These are phyloP conservation scores for Ovis canadensis DNA, from an alignment of 2,113 vertebrate genomes.

Conservation along the genomic window DNA sequence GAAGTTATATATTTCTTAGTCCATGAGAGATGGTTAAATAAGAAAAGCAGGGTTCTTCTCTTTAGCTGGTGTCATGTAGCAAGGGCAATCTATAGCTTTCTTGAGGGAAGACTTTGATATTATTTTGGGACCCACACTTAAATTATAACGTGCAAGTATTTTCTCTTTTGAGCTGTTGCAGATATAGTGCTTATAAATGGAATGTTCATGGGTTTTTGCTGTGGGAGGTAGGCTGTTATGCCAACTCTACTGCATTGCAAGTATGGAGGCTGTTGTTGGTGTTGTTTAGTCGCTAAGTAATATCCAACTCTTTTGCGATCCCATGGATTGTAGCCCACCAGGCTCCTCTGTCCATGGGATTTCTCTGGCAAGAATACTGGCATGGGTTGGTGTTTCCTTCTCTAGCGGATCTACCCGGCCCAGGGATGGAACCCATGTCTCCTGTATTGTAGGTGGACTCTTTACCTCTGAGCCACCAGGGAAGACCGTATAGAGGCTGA, in stretches of 20 bases:
- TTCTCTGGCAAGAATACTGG: neutral
- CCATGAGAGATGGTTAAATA: neutral
- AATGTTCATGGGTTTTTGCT: neutral
- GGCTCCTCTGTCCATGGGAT: neutral
- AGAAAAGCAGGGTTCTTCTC: neutral
- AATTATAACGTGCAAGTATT: neutral
- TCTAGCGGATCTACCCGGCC: neutral
- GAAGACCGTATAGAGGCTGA: neutral
- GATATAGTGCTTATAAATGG: rapidly evolving
- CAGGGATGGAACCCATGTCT: neutral
- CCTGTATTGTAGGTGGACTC: neutral
- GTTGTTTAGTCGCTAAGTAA: neutral
- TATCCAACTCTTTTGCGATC: neutral
- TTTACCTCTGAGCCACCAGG: neutral
- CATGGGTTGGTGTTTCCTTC: neutral
- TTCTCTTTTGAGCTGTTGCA: neutral
- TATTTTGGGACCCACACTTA: neutral
- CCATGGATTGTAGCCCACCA: neutral
- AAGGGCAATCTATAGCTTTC: neutral
- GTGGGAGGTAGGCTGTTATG: rapidly evolving
- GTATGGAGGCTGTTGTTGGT: neutral
- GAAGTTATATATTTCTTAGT: neutral
- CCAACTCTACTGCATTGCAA: rapidly evolving
- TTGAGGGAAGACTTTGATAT: neutral
- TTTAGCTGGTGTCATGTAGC: neutral